Evolutionary conservation across 2,797 vertebrate genomes (phyloP), one percentile per base, ranked within the genome.

Genomic region (Yasuhikotakia modesta): DNA sequence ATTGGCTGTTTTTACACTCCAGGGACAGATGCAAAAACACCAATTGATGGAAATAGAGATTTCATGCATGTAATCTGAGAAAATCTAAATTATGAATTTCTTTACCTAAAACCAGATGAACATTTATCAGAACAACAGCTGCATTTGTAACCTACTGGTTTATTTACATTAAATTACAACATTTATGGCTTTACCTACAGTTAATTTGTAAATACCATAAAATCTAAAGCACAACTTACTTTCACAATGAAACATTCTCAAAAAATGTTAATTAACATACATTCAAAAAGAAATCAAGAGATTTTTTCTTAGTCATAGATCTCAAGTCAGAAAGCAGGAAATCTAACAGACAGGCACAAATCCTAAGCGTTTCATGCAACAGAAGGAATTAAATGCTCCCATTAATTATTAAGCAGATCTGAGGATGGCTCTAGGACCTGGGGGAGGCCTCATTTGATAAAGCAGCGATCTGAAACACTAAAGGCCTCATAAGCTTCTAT

Each of bases 331-430:
- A 55, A 32, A 35, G 76, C 17, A 32, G 45, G 50, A 61, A 55
- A 80, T 83, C 81, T 65, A 68, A 84, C 67, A 4, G 70, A 82
- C 79, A 86, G 61, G 76, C 83, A 83, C 76, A 79, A 74, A 57
- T 67, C 81, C 77, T 70, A 58, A 66, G 79, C 60, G 46, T 46
- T 81, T 71, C 73, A 73, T 74, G 78, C 81, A 52, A 50, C 79
- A 45, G 53, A 16, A 46, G 66, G 71, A 75, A 82, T 81, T 65
- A 84, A 80, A 82, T 76, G 84, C 82, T 82, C 79, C 80, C 87
- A 86, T 89, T 88, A 76, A 70, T 84, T 75, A 82, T 83, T 85
- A 82, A 89, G 21, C 63, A 76, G 63, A 58, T 82, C 60, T 46
- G 66, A 69, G 64, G 55, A 76, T 57, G 50, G 68, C 57, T 48